Conservation (phyloP, 2,797 vertebrate species). For the Nyctalus aviator region DNA sequence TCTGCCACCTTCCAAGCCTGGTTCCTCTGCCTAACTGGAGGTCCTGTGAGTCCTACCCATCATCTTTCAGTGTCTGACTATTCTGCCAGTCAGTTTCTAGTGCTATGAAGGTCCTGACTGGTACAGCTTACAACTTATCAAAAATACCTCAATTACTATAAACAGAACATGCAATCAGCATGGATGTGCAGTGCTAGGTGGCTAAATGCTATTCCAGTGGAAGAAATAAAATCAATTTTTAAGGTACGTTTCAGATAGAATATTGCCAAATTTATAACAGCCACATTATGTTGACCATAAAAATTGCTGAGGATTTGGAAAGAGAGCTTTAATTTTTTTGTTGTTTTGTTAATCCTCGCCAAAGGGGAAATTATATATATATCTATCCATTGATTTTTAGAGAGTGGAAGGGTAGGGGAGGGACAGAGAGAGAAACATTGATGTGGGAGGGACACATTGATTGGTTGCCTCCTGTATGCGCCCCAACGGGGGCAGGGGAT, state of each 20-base stretch:
- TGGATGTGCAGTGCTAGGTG: neutral
- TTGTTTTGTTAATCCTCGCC: too few species aligned
- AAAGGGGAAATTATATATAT: too few species aligned
- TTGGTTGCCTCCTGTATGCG: too few species aligned
- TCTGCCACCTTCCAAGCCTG: neutral
- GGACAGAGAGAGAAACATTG: too few species aligned
- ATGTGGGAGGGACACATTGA: too few species aligned
- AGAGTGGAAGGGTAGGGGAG: too few species aligned
- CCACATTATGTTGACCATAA: neutral
- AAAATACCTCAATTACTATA: neutral
- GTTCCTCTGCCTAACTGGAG: neutral
- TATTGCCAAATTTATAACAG: neutral
- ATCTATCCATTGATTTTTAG: too few species aligned
- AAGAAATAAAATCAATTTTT: neutral
- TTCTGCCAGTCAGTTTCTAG: neutral
- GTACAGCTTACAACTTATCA: neutral
- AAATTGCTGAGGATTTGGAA: neutral
- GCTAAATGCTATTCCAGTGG: neutral
- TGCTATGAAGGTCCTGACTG: neutral
- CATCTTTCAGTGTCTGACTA: neutral
- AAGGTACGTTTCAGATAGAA: neutral
- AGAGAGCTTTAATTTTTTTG: neutral
- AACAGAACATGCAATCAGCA: neutral
- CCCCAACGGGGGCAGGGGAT: too few species aligned
- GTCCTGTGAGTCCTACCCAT: neutral